Percentiles rank a stretch among this genome's conserved stretches.
Conservation (phyloP, 1,140 invertebrate species). For the Polyergus mexicanus region DNA sequence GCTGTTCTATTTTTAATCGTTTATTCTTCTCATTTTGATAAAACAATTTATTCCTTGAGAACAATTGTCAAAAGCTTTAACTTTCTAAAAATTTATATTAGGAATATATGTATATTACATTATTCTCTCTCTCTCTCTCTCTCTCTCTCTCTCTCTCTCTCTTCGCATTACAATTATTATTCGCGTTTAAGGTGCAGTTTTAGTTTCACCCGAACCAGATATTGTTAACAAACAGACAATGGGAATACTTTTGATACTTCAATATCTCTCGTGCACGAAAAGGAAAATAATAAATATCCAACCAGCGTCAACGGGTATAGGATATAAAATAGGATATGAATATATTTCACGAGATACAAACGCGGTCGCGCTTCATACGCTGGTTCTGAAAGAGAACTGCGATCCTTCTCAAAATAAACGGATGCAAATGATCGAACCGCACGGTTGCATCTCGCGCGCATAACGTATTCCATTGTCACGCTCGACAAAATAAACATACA, state of each 20-base stretch:
- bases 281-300: slow-evolving; percentile 52
- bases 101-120: not conserved
- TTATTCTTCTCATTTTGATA: not conserved
- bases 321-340: slow-evolving; percentile 57
- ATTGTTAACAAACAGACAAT: slow-evolving; percentile 5
- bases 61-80: not conserved
- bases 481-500: slow-evolving; percentile 56
- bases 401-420: slow-evolving; percentile 62
- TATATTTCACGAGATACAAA: slow-evolving; percentile 46
- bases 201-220: not conserved
- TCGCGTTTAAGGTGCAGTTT: not conserved
- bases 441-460: slow-evolving; percentile 42
- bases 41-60: not conserved
- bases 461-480: slow-evolving; percentile 58
- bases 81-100: not conserved
- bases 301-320: not conserved
- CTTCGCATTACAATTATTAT: not conserved
- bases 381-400: not conserved
- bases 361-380: slow-evolving; percentile 30
- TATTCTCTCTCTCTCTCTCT: too few relatives aligned
- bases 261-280: not conserved
- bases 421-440: slow-evolving; percentile 59
- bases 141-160: too few relatives aligned
- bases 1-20: not conserved
- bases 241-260: slow-evolving; percentile 23